These are phyloP conservation scores for Dioctria linearis DNA, from an alignment of 2,888 invertebrate genomes.

Conservation along the genomic window DNA sequence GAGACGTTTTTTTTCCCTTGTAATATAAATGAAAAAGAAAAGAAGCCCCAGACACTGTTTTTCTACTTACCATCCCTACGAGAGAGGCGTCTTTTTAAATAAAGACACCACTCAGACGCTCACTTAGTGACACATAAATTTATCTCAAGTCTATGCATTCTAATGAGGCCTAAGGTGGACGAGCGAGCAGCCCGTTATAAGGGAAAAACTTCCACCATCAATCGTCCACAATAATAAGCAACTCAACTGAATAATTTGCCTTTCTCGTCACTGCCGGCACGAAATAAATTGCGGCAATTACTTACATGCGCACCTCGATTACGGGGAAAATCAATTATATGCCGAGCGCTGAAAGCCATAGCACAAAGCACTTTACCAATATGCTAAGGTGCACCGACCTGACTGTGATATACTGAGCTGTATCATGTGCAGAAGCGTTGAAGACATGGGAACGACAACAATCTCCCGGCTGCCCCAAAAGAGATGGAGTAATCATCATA, in stretches of 20 bases:
- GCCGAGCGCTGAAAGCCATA: constrained; percentile 31
- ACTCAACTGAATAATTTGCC: constrained; percentile 48
- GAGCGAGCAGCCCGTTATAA: constrained; percentile 46
- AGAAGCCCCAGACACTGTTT: constrained; percentile 37
- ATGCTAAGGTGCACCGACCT: constrained; percentile 3
- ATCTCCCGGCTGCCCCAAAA: constrained; percentile 1
- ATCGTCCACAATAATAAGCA: constrained; percentile 53
- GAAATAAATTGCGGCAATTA: constrained; percentile 54
- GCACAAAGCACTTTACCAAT: constrained; percentile 40
- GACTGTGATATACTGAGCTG: neutral
- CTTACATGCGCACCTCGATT: constrained; percentile 55
- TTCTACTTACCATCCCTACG: constrained; percentile 6
- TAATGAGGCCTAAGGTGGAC: constrained; percentile 50
- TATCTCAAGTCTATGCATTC: constrained; percentile 51
- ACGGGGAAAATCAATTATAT: constrained; percentile 50
- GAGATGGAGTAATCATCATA: constrained; percentile 26
- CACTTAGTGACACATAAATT: constrained; percentile 51
- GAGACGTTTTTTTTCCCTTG: neutral
- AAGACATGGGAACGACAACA: neutral
- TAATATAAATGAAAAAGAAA: constrained; percentile 29
- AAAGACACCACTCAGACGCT: constrained; percentile 51
- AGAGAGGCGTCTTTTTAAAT: constrained; percentile 42
- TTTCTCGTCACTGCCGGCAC: constrained; percentile 52
- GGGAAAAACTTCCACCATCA: constrained; percentile 53
- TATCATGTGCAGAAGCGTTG: constrained; percentile 6